Conservation (phyloP, 2,888 invertebrate species). For the Drosophila demipolita region DNA sequence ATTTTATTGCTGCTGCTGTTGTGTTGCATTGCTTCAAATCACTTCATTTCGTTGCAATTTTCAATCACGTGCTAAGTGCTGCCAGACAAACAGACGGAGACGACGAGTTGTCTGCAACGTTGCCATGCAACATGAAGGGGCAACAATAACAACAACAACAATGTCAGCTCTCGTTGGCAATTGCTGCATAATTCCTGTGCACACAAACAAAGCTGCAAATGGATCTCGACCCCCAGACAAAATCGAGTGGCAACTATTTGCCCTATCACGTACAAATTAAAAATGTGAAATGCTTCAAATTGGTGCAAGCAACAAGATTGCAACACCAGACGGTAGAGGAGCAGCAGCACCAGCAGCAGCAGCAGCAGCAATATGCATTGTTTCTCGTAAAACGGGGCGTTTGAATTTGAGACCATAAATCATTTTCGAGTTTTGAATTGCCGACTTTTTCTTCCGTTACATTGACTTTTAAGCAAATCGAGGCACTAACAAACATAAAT, state of each 20-base stretch:
- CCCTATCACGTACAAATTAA: slow-evolving; percentile 83
- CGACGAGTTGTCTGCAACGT: slow-evolving; percentile 73
- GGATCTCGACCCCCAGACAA: slow-evolving; percentile 40
- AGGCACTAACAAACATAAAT: not conserved
- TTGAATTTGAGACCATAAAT: slow-evolving; percentile 25
- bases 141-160: slow-evolving; percentile 30
- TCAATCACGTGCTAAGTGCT: slow-evolving; percentile 82
- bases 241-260: slow-evolving; percentile 77
- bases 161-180: slow-evolving; percentile 26
- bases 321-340: slow-evolving; percentile 34
- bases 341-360: slow-evolving; percentile 7
- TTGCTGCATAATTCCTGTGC: slow-evolving; percentile 70
- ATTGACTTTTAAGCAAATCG: not conserved
- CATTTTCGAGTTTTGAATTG: slow-evolving; percentile 14
- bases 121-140: slow-evolving; percentile 60
- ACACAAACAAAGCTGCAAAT: slow-evolving; percentile 55
- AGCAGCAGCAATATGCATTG: slow-evolving; percentile 16
- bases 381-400: slow-evolving; percentile 33
- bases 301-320: slow-evolving; percentile 58
- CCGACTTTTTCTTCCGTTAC: slow-evolving; percentile 17
- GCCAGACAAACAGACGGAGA: slow-evolving; percentile 54
- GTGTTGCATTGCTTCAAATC: slow-evolving; percentile 56
- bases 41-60: slow-evolving; percentile 79
- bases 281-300: slow-evolving; percentile 83
- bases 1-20: slow-evolving; percentile 11